phyloP scores from a whole-genome alignment of 2,113 vertebrate genomes.

The Montifringilla adamsi region DNA sequence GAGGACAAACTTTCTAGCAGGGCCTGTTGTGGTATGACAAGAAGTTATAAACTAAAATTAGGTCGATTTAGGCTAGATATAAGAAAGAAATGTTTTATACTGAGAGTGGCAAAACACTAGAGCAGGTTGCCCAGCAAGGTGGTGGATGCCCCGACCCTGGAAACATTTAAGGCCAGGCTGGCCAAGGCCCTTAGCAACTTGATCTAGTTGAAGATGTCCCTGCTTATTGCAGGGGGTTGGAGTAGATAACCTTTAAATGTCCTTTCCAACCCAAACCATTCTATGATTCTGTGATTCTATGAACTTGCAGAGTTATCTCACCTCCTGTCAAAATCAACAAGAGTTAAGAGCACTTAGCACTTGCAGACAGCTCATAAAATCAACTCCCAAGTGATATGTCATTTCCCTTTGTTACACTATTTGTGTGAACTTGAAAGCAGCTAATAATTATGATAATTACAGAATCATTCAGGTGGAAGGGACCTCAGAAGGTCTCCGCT shows the following conservation, averaged over 20 bases:
- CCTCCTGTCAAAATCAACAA: background rate
- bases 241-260: background rate
- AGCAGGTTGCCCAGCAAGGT: background rate
- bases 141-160: background rate
- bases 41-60: background rate
- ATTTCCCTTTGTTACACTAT: background rate
- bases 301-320: background rate
- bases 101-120: background rate
- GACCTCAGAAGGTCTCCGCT: background rate
- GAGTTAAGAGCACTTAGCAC: background rate
- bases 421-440: background rate
- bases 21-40: background rate
- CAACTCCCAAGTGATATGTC: background rate
- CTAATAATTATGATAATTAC: conserved; percentile 28
- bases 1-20: background rate
- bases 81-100: background rate
- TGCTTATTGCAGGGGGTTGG: background rate
- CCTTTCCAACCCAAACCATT: background rate
- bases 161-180: background rate
- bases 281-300: background rate
- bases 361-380: background rate
- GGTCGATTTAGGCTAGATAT: background rate
- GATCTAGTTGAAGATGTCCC: background rate
- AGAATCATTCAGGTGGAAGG: background rate
- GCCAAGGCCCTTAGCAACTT: background rate